These are phyloP conservation scores for Accipiter virgatus DNA, from an alignment of 2,113 vertebrate species.

Conservation along the genomic window DNA sequence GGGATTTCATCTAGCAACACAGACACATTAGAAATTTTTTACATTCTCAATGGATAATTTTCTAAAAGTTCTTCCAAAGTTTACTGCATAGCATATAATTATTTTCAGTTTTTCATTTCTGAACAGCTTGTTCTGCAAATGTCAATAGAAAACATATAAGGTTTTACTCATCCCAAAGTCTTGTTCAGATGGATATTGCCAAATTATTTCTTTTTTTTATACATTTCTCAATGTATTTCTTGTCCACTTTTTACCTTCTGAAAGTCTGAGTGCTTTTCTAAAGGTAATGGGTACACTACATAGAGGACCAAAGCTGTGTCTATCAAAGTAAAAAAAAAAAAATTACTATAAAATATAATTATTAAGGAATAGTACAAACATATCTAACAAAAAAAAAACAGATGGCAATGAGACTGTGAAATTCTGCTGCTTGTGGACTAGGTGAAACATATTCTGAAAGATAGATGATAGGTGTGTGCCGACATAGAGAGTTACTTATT, in stretches of 20 bases:
- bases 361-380: background rate
- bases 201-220: background rate
- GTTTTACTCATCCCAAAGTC: background rate
- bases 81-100: background rate
- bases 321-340: background rate
- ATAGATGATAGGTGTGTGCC: background rate
- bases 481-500: background rate
- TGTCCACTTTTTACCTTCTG: background rate
- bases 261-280: background rate
- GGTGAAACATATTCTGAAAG: background rate
- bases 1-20: background rate
- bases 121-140: background rate
- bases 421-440: background rate
- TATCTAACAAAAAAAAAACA: background rate
- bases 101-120: conserved; percentile 7
- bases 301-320: background rate
- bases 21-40: background rate
- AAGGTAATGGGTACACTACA: background rate
- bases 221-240: background rate
- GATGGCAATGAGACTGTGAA: background rate
- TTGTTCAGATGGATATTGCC: background rate
- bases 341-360: background rate
- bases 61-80: background rate
- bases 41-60: background rate
- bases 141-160: background rate